Evolutionary conservation across 2,888 invertebrate genomes (phyloP).

Genomic region (Sminthurinus aureus): DNA sequence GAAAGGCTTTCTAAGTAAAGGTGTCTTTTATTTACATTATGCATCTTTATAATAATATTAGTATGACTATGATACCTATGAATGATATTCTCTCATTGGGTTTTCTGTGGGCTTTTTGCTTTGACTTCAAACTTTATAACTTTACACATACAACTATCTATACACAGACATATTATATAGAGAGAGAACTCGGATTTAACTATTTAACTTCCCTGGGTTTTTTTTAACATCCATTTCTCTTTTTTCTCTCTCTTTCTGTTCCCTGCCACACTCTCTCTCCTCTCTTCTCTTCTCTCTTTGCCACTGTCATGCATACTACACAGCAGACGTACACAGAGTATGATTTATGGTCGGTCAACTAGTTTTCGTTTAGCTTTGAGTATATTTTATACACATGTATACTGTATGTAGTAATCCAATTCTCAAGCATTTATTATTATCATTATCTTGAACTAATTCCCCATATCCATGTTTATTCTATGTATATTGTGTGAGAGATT

Average conservation of each 20-base stretch:
- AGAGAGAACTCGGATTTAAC: not conserved
- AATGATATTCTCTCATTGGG: constrained; percentile 7
- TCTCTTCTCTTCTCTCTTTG: not conserved
- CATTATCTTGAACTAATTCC: not conserved
- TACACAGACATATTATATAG: not conserved
- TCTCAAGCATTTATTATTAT: not conserved
- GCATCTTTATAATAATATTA: not conserved
- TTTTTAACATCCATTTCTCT: not conserved
- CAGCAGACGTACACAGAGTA: constrained; percentile 12
- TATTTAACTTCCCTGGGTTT: not conserved
- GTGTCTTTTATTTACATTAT: constrained; percentile 43
- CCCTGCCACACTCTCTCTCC: not conserved
- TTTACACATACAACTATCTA: not conserved
- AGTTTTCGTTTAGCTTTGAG: not conserved
- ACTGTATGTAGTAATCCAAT: not conserved
- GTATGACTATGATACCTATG: constrained; percentile 19
- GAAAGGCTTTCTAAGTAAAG: constrained; percentile 40
- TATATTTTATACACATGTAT: not conserved
- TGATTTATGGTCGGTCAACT: constrained; percentile 19
- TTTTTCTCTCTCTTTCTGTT: not conserved
- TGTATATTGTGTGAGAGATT: too few relatives aligned
- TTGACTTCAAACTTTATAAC: constrained; percentile 10
- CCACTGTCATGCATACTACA: not conserved
- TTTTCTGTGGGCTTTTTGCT: not conserved
- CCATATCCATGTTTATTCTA: not conserved